A percentile compares a stretch with the other conserved stretches of the same genome.
phyloP scores from a whole-genome alignment of 2,797 vertebrate species.

The Botia kubotai region DNA sequence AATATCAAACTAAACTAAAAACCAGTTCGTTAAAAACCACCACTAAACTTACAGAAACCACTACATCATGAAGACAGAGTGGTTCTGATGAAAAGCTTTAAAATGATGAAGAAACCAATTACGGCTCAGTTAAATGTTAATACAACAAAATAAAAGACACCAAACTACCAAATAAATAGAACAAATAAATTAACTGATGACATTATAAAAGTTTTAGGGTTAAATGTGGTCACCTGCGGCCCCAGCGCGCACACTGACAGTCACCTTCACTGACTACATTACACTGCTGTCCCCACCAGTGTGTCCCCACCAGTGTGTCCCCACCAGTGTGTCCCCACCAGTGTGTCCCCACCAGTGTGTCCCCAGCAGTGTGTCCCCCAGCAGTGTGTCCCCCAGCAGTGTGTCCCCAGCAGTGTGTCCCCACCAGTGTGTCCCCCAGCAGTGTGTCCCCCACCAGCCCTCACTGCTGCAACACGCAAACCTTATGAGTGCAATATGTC shows the following conservation, averaged over 20 bases:
- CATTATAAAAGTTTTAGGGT: background rate
- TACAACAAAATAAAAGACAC: conserved; percentile 6
- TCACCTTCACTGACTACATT: background rate
- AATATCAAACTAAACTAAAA: background rate
- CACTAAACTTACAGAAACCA: too few species aligned
- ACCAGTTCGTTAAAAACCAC: background rate
- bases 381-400: too few species aligned
- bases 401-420: too few species aligned
- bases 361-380: too few species aligned
- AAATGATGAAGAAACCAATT: background rate
- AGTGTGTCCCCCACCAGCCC: background rate
- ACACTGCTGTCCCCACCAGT: background rate
- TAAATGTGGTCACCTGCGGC: background rate
- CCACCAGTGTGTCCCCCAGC: too few species aligned
- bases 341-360: too few species aligned
- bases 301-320: background rate
- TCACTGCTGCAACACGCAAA: background rate
- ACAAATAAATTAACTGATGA: background rate
- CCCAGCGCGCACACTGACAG: background rate
- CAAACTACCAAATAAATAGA: background rate
- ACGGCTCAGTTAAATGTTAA: conserved; percentile 2
- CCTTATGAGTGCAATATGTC: background rate
- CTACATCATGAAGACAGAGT: background rate
- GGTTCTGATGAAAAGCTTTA: conserved; percentile 22
- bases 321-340: too few species aligned